phyloP scores from a whole-genome alignment of 2,113 vertebrate genomes.

The Melanerpes aurifrons region DNA sequence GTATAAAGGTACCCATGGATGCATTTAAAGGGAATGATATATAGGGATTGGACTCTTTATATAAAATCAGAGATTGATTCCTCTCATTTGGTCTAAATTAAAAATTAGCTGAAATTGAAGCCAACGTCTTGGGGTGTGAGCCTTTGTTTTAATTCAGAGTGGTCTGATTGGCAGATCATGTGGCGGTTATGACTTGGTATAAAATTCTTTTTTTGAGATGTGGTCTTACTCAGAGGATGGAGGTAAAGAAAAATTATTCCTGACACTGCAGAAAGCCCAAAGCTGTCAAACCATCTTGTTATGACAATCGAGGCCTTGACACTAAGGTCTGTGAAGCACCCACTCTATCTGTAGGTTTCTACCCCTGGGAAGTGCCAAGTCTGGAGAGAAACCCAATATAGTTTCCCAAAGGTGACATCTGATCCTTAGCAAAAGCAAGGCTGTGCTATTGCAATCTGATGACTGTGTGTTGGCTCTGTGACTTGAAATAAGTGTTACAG shows the following conservation, averaged over 20 bases:
- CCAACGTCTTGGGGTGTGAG: background rate
- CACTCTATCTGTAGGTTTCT: background rate
- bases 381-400: background rate
- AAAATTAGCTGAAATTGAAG: background rate
- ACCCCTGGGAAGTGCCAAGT: background rate
- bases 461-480: background rate
- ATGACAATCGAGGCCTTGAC: background rate
- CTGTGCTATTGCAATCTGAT: background rate
- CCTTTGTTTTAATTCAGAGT: background rate
- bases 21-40: background rate
- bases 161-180: background rate
- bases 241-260: background rate
- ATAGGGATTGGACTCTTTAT: background rate
- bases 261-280: background rate
- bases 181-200: background rate
- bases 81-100: conserved; percentile 13
- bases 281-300: background rate
- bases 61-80: background rate
- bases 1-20: background rate
- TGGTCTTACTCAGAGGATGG: background rate
- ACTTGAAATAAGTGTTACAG: background rate
- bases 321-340: background rate
- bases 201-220: background rate
- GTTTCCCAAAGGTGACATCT: background rate
- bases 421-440: background rate